These are phyloP conservation scores for Melanargia galathea DNA, from an alignment of 2,888 invertebrate genomes.

Conservation along the genomic window DNA sequence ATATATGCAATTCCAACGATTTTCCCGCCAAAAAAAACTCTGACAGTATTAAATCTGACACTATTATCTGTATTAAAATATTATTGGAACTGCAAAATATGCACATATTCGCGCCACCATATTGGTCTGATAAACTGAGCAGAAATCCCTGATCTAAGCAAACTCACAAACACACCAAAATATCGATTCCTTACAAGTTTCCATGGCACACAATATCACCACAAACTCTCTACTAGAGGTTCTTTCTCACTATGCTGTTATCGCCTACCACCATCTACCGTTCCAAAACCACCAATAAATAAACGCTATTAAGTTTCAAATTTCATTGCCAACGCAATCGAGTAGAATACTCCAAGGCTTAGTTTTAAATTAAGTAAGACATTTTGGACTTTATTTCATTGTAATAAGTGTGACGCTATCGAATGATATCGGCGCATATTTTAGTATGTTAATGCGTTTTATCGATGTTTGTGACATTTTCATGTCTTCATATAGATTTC, in stretches of 20 bases:
- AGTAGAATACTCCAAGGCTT: conserved; percentile 7
- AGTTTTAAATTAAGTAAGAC: conserved; percentile 11
- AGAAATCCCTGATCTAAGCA: not conserved
- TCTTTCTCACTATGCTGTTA: conserved; percentile 6
- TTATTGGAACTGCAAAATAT: no score
- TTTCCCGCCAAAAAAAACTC: no score
- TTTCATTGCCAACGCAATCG: conserved; percentile 23
- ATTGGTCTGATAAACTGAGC: not conserved
- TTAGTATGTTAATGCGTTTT: conserved; percentile 44
- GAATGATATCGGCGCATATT: conserved; percentile 37
- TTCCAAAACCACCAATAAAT: conserved; percentile 18
- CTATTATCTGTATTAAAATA: no score
- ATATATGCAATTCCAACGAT: no score
- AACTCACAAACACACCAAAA: not conserved
- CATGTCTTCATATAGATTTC: conserved; percentile 45
- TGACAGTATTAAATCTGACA: no score
- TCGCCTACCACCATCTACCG: not conserved
- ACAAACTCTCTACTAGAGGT: conserved; percentile 1
- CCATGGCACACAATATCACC: conserved; percentile 6
- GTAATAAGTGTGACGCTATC: conserved; percentile 27
- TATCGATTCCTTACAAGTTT: conserved; percentile 14
- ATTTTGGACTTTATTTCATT: conserved; percentile 33
- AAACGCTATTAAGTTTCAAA: conserved; percentile 27
- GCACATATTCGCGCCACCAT: no score
- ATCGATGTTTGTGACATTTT: conserved; percentile 43